Evolutionary conservation across 2,888 invertebrate species (phyloP).

Genomic region (Hydriomena furcata): DNA sequence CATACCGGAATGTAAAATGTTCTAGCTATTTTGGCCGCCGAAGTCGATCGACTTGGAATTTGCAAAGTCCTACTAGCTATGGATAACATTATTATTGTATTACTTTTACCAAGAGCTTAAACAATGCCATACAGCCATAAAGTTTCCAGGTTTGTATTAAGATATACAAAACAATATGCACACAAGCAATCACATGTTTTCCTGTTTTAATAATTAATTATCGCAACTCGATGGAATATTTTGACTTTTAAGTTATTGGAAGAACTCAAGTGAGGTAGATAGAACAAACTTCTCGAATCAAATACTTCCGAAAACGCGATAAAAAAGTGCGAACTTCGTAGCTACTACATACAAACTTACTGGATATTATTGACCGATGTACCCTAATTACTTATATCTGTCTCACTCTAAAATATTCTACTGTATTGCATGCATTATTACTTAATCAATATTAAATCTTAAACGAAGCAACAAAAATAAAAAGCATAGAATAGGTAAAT

Average conservation of each 20-base stretch:
- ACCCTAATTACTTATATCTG: slow-evolving; percentile 25
- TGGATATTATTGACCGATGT: slow-evolving; percentile 27
- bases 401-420: slow-evolving; percentile 22
- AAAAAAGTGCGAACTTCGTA: slow-evolving; percentile 9
- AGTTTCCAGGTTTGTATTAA: slow-evolving; percentile 7
- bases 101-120: neutral
- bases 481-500: slow-evolving; percentile 36
- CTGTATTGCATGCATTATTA: slow-evolving; percentile 27
- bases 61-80: slow-evolving; percentile 19
- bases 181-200: too few species aligned
- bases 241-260: slow-evolving; percentile 4
- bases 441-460: slow-evolving; percentile 20
- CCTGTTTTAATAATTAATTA: too few species aligned
- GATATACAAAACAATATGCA: too few species aligned
- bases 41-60: slow-evolving; percentile 25
- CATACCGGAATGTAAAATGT: slow-evolving; percentile 73
- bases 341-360: slow-evolving; percentile 12
- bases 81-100: slow-evolving; percentile 6
- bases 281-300: neutral
- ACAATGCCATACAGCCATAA: neutral
- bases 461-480: slow-evolving; percentile 22
- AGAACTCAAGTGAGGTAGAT: slow-evolving; percentile 9
- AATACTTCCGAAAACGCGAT: neutral
- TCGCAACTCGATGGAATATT: slow-evolving; percentile 1
- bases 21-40: slow-evolving; percentile 60